Conservation (phyloP, 1,140 invertebrate species). For the Adelges cooleyi region DNA sequence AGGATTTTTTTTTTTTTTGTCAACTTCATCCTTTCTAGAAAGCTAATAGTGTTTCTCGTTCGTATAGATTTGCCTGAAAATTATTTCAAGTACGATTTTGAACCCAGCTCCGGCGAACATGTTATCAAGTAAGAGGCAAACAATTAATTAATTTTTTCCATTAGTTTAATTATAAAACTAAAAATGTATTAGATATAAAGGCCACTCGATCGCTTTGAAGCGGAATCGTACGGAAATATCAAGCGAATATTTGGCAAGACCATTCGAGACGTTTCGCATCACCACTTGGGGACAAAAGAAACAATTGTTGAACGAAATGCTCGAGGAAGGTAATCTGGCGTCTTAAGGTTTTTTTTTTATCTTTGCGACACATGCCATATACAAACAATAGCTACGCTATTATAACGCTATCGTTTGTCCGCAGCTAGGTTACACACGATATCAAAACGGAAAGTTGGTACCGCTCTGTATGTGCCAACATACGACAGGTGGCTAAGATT, state of each 20-base stretch:
- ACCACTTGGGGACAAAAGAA: background rate
- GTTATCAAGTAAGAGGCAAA: constrained; percentile 6
- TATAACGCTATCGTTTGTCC: too few species aligned
- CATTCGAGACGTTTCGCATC: background rate
- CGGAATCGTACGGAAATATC: background rate
- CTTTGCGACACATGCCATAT: too few species aligned
- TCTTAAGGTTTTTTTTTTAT: too few species aligned
- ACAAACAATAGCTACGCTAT: too few species aligned
- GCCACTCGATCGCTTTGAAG: background rate
- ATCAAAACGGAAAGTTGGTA: background rate
- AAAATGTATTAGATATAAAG: background rate
- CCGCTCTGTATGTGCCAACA: background rate
- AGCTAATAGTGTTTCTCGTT: too few species aligned
- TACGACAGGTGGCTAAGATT: background rate
- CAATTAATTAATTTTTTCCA: too few species aligned
- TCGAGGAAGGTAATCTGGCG: background rate
- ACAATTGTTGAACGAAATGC: background rate
- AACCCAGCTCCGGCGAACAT: background rate
- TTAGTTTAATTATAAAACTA: too few species aligned
- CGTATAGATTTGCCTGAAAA: too few species aligned
- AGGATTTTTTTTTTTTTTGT: too few species aligned
- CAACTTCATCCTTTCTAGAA: too few species aligned
- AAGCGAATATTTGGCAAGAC: too few species aligned
- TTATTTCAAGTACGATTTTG: background rate
- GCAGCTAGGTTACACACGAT: background rate